Evolutionary conservation across 2,888 invertebrate genomes (phyloP).

Genomic region (Epinotia bilunana): DNA sequence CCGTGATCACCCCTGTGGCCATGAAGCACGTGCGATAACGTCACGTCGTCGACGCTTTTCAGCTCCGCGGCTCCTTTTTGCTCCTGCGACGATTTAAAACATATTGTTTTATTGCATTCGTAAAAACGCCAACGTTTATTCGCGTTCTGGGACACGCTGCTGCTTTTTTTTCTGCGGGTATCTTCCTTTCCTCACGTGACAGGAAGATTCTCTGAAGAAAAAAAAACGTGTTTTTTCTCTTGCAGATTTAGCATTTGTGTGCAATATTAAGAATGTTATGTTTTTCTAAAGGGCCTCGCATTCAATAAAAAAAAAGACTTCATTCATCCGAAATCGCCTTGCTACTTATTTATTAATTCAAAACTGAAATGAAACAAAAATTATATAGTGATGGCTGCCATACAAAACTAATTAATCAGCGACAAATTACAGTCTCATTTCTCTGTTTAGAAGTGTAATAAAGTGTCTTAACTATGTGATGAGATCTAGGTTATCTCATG

Average conservation of each 20-base stretch:
- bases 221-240: background rate
- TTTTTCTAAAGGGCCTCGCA: background rate
- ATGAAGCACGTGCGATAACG: constrained; percentile 60
- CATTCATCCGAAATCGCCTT: no score
- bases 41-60: constrained; percentile 50
- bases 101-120: constrained; percentile 45
- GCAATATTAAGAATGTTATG: background rate
- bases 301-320: no score
- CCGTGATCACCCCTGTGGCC: constrained; percentile 13
- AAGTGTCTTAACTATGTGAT: no score
- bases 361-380: no score
- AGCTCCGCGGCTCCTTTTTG: constrained; percentile 38
- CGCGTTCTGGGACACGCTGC: constrained; percentile 26
- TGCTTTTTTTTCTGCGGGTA: constrained; percentile 10
- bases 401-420: no score
- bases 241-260: background rate
- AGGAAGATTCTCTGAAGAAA: no score
- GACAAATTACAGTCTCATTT: no score
- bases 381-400: no score
- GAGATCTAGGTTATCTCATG: no score
- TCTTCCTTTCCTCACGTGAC: background rate
- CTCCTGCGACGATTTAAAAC: constrained; percentile 43
- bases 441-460: no score
- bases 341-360: no score
- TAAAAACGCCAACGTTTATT: constrained; percentile 41